A percentile compares a stretch with the other conserved stretches of the same genome.
These are phyloP conservation scores for Neomonachus schauinslandi DNA, from an alignment of 2,113 vertebrate genomes.

Conservation along the genomic window DNA sequence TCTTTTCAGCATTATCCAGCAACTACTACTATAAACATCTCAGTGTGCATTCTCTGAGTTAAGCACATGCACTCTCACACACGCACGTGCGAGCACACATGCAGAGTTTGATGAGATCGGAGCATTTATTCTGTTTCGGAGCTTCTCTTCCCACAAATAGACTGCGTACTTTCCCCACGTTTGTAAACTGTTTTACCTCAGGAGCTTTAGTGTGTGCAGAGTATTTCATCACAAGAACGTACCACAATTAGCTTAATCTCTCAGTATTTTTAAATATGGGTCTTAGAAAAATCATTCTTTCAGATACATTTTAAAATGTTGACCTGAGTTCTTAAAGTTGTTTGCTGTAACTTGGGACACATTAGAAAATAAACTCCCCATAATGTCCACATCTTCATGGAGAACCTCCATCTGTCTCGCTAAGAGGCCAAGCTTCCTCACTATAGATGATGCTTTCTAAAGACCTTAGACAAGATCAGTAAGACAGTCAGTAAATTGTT, in stretches of 20 bases:
- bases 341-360: not conserved
- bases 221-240: not conserved
- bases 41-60: not conserved
- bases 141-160: not conserved
- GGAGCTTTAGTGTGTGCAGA: not conserved
- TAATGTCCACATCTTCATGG: not conserved
- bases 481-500: not conserved
- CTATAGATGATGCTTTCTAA: not conserved
- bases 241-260: not conserved
- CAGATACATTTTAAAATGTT: not conserved
- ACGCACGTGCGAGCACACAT: not conserved
- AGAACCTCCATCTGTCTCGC: not conserved
- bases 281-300: not conserved
- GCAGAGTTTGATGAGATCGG: not conserved
- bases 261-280: not conserved
- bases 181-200: not conserved
- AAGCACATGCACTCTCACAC: not conserved
- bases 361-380: not conserved
- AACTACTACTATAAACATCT: not conserved
- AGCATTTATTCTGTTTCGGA: not conserved
- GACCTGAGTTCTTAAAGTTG: not conserved
- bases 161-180: not conserved
- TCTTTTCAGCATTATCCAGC: not conserved
- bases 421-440: not conserved
- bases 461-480: not conserved